Evolutionary conservation across 2,113 vertebrate genomes (phyloP), one percentile per base, ranked within the genome.

Genomic region (Ranitomeya variabilis): DNA sequence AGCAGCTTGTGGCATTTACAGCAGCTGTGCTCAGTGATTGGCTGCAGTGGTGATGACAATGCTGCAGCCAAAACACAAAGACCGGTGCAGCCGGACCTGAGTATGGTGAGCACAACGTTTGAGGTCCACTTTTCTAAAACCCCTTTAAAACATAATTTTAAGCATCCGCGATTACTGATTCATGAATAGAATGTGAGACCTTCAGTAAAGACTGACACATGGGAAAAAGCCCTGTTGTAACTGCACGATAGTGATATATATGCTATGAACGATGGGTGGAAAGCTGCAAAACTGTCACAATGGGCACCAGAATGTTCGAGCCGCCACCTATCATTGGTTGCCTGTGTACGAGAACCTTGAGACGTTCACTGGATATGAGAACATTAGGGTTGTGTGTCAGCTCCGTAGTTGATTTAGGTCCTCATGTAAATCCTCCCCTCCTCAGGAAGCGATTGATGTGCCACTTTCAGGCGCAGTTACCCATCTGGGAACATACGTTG

Each of bases 401-500:
- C 37, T 66, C 45, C 31, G 86, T 21, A 54, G 59, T 82, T 87
- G 67, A 82, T 87, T 23, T 51, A 21, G 31, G 55, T 19, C 18
- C 45, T 7, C 77, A 37, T 45, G 64, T 87, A 45, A 71, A 55
- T 64, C 62, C 45, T 10, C 59, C 2, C 54, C n/a, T 57, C 51
- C 67, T 62, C 26, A 10, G 26, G 79, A 79, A 73, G 59, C 74
- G 23, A 78, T 31, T 52, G 69, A 74, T 66, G 66, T 52, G 9
- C 69, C 6, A 18, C 71, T 86, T 64, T 79, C 54, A 26, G 69
- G 19, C 79, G 45, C 7, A 57, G 67, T 73, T 60, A 73, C 79
- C 23, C 86, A 82, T 60, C 57, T 62, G 86, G 79, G 79, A 88
- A 18, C 55, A 21, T 11, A 74, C 11, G 51, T 80, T 87, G 57